phyloP scores from a whole-genome alignment of 2,113 vertebrate species.

The Irena cyanogastra region DNA sequence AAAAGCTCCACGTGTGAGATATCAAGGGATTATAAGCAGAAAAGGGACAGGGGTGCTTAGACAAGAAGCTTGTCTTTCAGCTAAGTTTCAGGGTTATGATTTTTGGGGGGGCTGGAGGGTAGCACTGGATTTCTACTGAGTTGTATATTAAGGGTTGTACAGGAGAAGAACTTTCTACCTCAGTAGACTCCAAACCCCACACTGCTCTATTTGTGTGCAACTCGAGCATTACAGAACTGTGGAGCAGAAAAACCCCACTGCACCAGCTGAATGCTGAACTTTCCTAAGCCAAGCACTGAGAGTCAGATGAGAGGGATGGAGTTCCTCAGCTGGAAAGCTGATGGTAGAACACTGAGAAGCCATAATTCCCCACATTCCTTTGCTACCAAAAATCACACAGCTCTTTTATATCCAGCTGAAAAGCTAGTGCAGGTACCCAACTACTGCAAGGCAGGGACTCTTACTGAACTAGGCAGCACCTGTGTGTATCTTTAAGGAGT shows the following conservation, averaged over 20 bases:
- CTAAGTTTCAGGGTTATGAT: background rate
- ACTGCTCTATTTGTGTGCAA: background rate
- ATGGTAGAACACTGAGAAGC: background rate
- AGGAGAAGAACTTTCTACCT: background rate
- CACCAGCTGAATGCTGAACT: background rate
- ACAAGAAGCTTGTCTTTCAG: background rate
- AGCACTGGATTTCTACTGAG: background rate
- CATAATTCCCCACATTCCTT: background rate
- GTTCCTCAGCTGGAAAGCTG: background rate
- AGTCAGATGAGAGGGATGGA: background rate
- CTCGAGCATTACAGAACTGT: background rate
- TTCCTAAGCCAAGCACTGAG: background rate
- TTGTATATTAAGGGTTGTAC: background rate
- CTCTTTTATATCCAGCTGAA: background rate
- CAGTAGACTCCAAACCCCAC: background rate
- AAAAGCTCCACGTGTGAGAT: background rate
- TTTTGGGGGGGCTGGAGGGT: rapidly evolving
- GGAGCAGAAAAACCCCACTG: background rate
- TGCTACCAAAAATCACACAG: background rate
- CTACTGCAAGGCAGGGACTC: background rate
- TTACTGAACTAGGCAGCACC: background rate
- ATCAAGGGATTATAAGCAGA: background rate
- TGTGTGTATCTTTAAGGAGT: background rate
- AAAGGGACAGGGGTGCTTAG: background rate
- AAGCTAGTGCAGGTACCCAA: background rate